These are phyloP conservation scores for Hippocampus abdominalis DNA, from an alignment of 2,113 vertebrate species.

Conservation along the genomic window DNA sequence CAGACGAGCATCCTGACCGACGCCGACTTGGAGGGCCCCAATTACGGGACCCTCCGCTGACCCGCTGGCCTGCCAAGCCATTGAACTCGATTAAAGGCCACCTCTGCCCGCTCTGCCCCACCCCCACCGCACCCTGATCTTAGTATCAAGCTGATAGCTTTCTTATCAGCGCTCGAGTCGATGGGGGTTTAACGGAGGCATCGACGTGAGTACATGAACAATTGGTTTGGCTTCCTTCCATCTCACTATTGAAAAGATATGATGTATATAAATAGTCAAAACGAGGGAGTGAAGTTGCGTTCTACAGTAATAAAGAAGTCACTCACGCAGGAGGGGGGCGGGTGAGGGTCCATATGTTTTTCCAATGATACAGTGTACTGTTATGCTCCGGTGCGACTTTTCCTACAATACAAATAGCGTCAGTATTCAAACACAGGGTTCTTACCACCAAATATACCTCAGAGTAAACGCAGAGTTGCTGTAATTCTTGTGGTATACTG, in stretches of 20 bases:
- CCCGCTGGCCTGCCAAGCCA: constrained; percentile 49
- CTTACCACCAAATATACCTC: constrained; percentile 78
- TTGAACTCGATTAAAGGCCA: constrained; percentile 47
- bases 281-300: constrained; percentile 64
- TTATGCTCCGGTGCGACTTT: constrained; percentile 69
- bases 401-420: constrained; percentile 73
- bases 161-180: constrained; percentile 48
- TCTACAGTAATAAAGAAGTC: constrained; percentile 62
- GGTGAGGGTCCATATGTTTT: constrained; percentile 62
- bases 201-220: constrained; percentile 52
- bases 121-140: constrained; percentile 4
- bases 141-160: constrained; percentile 46
- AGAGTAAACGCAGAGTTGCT: constrained; percentile 74
- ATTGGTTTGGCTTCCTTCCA: constrained; percentile 10
- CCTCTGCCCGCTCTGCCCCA: constrained; percentile 32
- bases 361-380: constrained; percentile 66
- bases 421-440: constrained; percentile 77
- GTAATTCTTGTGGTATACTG: constrained; percentile 73
- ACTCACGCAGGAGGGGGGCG: constrained; percentile 44
- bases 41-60: constrained; percentile 89
- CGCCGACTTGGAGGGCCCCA: constrained; percentile 83
- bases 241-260: constrained; percentile 67
- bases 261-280: constrained; percentile 70
- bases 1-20: constrained; percentile 91
- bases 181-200: constrained; percentile 31